A percentile compares a stretch with the other conserved stretches of the same genome.
These are phyloP conservation scores for Drosophila eohydei DNA, from an alignment of 2,888 invertebrate species.

Conservation along the genomic window DNA sequence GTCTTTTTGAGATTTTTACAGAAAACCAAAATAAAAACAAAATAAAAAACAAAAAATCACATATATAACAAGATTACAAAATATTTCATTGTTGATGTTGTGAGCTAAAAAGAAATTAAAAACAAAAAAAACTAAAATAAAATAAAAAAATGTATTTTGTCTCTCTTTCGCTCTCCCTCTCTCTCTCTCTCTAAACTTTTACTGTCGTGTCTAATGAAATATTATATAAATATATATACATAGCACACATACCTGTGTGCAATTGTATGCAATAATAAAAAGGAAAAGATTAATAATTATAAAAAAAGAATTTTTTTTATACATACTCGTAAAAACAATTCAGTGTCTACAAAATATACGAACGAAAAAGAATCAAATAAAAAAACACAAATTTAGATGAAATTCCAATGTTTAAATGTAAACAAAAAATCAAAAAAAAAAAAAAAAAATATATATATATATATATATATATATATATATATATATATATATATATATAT, in stretches of 20 bases:
- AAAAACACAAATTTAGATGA: conserved; percentile 56
- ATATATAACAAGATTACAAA: conserved; percentile 51
- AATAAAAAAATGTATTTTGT: conserved; percentile 63
- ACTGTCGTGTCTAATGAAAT: conserved; percentile 74
- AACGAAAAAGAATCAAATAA: conserved; percentile 37
- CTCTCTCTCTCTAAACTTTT: conserved; percentile 64
- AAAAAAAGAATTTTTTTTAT: conserved; percentile 58
- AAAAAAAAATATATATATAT: conserved; percentile 14
- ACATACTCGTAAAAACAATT: conserved; percentile 59
- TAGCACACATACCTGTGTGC: conserved; percentile 12
- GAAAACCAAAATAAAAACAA: conserved; percentile 46
- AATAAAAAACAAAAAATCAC: conserved; percentile 16
- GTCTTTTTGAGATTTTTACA: conserved; percentile 84
- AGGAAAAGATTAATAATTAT: background rate
- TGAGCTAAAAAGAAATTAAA: conserved; percentile 65
- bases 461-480: conserved; percentile 25
- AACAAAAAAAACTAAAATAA: conserved; percentile 28
- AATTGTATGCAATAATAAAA: conserved; percentile 14
- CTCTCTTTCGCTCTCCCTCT: conserved; percentile 66
- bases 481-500: conserved; percentile 11
- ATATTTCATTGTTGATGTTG: conserved; percentile 85
- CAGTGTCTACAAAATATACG: conserved; percentile 79
- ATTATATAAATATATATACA: conserved; percentile 61
- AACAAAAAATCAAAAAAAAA: conserved; percentile 20
- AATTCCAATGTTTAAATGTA: conserved; percentile 63